phyloP scores from a whole-genome alignment of 2,797 vertebrate genomes.

The Myioborus melanocephalus region DNA sequence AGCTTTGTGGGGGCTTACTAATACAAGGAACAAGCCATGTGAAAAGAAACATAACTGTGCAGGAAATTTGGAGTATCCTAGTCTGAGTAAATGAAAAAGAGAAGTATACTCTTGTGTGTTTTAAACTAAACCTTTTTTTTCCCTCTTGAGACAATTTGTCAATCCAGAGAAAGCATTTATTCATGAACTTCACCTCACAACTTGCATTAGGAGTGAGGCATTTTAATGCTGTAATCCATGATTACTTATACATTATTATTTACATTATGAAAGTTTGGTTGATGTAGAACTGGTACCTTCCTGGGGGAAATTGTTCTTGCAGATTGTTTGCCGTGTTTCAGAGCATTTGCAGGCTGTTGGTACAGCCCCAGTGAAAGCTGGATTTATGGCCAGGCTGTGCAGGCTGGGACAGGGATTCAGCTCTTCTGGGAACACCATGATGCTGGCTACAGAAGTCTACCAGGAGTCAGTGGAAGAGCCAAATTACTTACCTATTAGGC shows the following conservation, averaged over 20 bases:
- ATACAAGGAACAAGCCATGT: background rate
- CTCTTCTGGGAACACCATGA: background rate
- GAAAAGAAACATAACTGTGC: background rate
- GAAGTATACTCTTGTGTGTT: background rate
- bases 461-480: background rate
- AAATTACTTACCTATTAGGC: background rate
- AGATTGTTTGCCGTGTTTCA: background rate
- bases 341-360: background rate
- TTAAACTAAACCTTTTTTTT: background rate
- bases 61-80: background rate
- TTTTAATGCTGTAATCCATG: conserved; percentile 34
- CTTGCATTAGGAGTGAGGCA: background rate
- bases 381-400: background rate
- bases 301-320: background rate
- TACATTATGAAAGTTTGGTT: conserved; percentile 22
- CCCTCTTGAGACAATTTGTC: conserved; percentile 35
- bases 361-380: background rate
- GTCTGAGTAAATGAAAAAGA: background rate
- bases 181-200: conserved; percentile 26
- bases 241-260: background rate
- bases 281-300: background rate
- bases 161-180: conserved; percentile 37
- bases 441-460: background rate
- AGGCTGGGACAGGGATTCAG: background rate
- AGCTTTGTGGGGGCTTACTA: background rate